Conservation (phyloP, 2,888 invertebrate genomes). For the Plagiodera versicolora region DNA sequence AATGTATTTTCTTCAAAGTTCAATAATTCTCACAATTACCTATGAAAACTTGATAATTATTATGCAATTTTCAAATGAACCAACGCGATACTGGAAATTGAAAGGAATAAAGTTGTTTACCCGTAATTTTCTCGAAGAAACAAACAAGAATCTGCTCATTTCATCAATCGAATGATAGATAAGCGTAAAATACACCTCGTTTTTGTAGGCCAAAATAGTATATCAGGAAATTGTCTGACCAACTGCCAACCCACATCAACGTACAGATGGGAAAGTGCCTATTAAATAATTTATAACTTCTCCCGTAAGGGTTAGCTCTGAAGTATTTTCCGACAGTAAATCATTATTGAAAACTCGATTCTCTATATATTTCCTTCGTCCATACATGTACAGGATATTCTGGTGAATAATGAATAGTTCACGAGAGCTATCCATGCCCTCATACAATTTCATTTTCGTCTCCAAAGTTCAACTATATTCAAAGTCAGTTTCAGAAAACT, state of each 20-base stretch:
- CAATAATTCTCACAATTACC: too few species aligned
- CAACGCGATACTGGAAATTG: too few species aligned
- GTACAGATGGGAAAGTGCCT: slow-evolving; percentile 10
- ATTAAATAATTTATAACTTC: slow-evolving; percentile 23
- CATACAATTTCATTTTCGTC: neutral
- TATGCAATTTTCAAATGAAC: too few species aligned
- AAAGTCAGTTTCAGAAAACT: too few species aligned
- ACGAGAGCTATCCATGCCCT: neutral
- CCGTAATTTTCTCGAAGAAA: neutral
- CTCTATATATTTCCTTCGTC: neutral
- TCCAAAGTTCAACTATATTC: too few species aligned
- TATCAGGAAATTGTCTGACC: slow-evolving; percentile 4
- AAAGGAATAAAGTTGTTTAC: too few species aligned
- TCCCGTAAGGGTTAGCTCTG: slow-evolving; percentile 1
- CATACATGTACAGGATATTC: neutral
- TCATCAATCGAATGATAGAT: neutral
- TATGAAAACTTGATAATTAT: too few species aligned
- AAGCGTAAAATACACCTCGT: neutral
- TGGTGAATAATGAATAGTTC: neutral
- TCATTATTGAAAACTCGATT: neutral
- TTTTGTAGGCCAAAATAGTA: neutral
- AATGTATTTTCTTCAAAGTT: too few species aligned
- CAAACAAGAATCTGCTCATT: neutral
- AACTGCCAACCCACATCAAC: slow-evolving; percentile 26
- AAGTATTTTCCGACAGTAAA: neutral